phyloP scores from a whole-genome alignment of 2,113 vertebrate species.

The Otis tarda region DNA sequence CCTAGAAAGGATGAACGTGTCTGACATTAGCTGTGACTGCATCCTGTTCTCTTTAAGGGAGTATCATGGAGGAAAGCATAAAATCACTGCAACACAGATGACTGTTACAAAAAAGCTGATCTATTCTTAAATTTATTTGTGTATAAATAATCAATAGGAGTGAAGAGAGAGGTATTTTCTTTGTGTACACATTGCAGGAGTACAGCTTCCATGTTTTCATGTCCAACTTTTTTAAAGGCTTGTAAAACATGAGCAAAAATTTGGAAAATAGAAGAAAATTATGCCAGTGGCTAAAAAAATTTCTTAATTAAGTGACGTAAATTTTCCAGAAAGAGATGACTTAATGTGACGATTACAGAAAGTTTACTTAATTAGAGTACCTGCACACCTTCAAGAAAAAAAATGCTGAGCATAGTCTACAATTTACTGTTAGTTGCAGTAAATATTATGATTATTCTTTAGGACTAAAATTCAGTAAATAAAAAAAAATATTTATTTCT shows the following conservation, averaged over 20 bases:
- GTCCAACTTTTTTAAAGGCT: background rate
- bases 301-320: accelerated
- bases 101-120: background rate
- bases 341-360: background rate
- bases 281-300: background rate
- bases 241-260: background rate
- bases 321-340: background rate
- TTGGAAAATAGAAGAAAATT: background rate
- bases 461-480: background rate
- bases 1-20: background rate
- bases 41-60: background rate
- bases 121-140: background rate
- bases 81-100: background rate
- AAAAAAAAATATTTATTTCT: background rate
- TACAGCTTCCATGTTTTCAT: background rate
- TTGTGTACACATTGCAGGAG: background rate
- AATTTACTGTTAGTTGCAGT: background rate
- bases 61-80: background rate
- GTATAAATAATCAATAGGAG: background rate
- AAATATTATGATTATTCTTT: background rate
- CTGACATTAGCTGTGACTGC: background rate
- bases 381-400: background rate
- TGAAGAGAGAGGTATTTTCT: background rate
- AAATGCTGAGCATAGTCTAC: background rate
- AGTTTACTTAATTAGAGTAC: background rate